Conservation (phyloP, 2,113 vertebrate species). For the Chitala chitala region DNA sequence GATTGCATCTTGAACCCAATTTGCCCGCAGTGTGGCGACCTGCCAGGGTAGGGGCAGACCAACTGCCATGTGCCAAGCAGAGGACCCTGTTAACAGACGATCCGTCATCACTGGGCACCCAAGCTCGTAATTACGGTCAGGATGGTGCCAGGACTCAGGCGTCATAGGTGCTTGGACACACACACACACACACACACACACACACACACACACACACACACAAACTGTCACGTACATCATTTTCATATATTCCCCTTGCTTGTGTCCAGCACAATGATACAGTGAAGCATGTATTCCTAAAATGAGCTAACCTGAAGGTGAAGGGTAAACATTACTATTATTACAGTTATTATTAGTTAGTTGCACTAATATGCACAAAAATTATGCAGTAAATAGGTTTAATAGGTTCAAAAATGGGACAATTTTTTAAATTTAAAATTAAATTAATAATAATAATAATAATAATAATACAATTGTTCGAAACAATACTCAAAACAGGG, state of each 20-base stretch:
- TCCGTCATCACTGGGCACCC: conserved; percentile 64
- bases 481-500: too few species aligned
- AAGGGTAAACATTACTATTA: too few species aligned
- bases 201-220: neutral
- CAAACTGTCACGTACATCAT: conserved; percentile 35
- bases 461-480: too few species aligned
- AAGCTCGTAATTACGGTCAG: conserved; percentile 63
- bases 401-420: too few species aligned
- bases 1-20: conserved; percentile 15
- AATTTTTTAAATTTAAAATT: too few species aligned
- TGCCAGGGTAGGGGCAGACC: neutral
- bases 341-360: too few species aligned
- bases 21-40: neutral
- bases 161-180: conserved; percentile 35
- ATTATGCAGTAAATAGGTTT: too few species aligned
- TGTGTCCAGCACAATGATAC: too few species aligned
- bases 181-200: conserved; percentile 19
- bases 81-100: conserved; percentile 52
- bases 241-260: neutral
- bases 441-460: too few species aligned
- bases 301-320: neutral
- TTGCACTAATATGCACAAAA: too few species aligned
- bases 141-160: conserved; percentile 52
- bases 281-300: too few species aligned
- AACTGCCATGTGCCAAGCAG: neutral